Percentiles rank a stretch among this genome's conserved stretches.
Conservation (phyloP, 2,113 vertebrate genomes). For the Thunnus maccoyii region DNA sequence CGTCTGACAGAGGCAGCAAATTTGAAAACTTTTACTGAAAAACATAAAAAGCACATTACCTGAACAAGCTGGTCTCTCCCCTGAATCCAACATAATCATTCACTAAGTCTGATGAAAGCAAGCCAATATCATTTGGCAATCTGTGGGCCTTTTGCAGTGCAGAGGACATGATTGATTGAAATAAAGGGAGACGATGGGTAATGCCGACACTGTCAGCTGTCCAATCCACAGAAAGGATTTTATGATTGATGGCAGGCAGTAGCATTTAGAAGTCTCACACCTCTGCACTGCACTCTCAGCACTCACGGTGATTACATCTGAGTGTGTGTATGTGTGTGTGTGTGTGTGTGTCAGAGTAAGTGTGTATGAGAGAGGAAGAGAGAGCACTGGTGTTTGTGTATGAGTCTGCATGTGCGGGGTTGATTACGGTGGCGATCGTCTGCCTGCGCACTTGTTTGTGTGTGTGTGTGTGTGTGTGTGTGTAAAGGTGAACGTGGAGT, state of each 20-base stretch:
- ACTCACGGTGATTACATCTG: slow-evolving; percentile 81
- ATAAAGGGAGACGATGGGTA: slow-evolving; percentile 78
- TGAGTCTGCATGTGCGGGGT: slow-evolving; percentile 50
- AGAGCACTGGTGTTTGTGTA: slow-evolving; percentile 25
- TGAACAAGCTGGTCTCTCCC: slow-evolving; percentile 41
- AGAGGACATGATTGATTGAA: slow-evolving; percentile 74
- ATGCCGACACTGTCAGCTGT: slow-evolving; percentile 79
- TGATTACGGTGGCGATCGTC: slow-evolving; percentile 66
- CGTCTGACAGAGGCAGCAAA: not conserved
- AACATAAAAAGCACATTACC: slow-evolving; percentile 8
- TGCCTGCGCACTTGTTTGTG: slow-evolving; percentile 38
- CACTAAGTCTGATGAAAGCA: slow-evolving; percentile 64
- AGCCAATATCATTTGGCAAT: slow-evolving; percentile 76
- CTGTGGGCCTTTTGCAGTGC: slow-evolving; percentile 51
- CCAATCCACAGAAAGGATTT: slow-evolving; percentile 83
- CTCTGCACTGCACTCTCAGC: slow-evolving; percentile 78
- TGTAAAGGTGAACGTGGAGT: slow-evolving; percentile 46
- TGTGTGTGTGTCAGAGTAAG: not conserved
- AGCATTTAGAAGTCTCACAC: slow-evolving; percentile 76
- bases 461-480: slow-evolving; percentile 13
- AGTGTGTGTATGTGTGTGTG: slow-evolving; percentile 44
- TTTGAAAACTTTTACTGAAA: slow-evolving; percentile 17
- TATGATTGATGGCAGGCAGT: slow-evolving; percentile 78
- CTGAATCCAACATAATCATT: slow-evolving; percentile 56
- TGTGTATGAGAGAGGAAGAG: not conserved